phyloP scores from a whole-genome alignment of 1,140 invertebrate species.

The Linepithema humile region DNA sequence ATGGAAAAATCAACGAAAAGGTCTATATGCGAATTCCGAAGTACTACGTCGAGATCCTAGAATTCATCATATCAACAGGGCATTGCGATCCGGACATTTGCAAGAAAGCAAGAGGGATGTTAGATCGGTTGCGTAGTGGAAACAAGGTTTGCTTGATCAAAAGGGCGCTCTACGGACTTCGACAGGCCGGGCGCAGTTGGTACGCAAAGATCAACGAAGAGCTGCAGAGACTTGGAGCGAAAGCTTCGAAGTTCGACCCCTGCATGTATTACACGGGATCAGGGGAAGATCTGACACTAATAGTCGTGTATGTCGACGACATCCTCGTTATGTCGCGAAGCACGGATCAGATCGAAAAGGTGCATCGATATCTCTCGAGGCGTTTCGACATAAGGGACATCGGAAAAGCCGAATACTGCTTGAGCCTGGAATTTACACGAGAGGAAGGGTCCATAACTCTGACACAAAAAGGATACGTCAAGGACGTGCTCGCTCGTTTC shows the following conservation, averaged over 20 bases:
- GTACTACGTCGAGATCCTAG: background rate
- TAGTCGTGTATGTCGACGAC: conserved; percentile 69
- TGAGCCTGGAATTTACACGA: conserved; percentile 62
- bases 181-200: conserved; percentile 41
- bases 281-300: background rate
- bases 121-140: background rate
- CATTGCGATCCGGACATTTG: no score
- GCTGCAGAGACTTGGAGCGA: background rate
- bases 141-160: conserved; percentile 20
- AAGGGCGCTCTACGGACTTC: conserved; percentile 38
- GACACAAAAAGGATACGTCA: conserved; percentile 38
- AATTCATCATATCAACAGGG: no score
- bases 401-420: conserved; percentile 38
- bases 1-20: background rate
- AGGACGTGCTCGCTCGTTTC: conserved; percentile 52
- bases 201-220: background rate
- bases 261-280: background rate
- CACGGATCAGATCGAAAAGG: conserved; percentile 96
- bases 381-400: conserved; percentile 82
- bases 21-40: background rate
- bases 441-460: conserved; percentile 24
- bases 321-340: conserved; percentile 47
- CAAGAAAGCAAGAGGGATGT: background rate
- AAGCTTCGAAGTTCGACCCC: background rate
- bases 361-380: conserved; percentile 95